Evolutionary conservation across 2,113 vertebrate genomes (phyloP).

Genomic region (Micromys minutus): DNA sequence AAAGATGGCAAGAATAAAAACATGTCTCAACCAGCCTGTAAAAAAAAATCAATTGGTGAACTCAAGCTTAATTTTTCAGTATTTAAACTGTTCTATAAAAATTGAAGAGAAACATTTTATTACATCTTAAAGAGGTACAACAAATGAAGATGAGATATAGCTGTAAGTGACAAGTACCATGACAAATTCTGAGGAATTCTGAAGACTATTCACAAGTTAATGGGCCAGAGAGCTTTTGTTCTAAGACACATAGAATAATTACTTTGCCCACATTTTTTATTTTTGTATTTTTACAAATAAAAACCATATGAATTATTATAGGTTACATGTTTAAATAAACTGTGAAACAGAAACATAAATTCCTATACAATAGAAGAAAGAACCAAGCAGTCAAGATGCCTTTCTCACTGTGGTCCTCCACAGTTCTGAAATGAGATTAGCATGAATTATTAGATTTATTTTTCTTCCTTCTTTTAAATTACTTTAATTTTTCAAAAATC

Average conservation of each 20-base stretch:
- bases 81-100: conserved; percentile 49
- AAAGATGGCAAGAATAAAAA: conserved; percentile 75
- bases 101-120: conserved; percentile 65
- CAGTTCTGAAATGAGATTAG: not conserved
- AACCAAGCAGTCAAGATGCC: not conserved
- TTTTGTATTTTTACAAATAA: not conserved
- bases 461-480: no score
- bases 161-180: not conserved
- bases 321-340: not conserved
- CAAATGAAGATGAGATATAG: conserved; percentile 16
- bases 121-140: conserved; percentile 69
- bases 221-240: not conserved
- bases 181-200: not conserved
- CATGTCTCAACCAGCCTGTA: conserved; percentile 71
- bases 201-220: not conserved
- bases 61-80: conserved; percentile 66
- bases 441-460: not conserved
- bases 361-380: not conserved
- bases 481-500: no score
- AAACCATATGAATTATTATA: not conserved
- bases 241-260: not conserved
- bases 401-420: not conserved
- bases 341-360: not conserved
- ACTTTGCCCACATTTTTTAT: not conserved
- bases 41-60: conserved; percentile 71